These are phyloP conservation scores for Perca flavescens DNA, from an alignment of 2,113 vertebrate species.

Conservation along the genomic window DNA sequence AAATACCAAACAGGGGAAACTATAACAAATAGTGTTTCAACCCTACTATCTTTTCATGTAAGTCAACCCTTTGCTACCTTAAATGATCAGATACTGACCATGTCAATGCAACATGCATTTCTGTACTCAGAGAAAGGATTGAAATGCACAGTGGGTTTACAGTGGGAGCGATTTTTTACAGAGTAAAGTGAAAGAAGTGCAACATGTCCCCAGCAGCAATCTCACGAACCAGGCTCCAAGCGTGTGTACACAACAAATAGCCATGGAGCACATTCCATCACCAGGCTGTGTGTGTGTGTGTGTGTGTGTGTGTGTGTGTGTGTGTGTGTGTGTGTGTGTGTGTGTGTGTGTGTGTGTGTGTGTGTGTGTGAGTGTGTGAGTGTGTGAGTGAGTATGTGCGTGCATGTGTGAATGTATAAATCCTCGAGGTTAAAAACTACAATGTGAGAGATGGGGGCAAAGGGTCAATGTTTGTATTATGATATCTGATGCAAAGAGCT, in stretches of 20 bases:
- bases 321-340: constrained; percentile 8
- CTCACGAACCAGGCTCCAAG: constrained; percentile 61
- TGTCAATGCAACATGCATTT: neutral
- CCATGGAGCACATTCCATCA: constrained; percentile 58
- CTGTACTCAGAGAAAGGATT: neutral
- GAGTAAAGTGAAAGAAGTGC: constrained; percentile 30
- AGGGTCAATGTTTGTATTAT: constrained; percentile 36
- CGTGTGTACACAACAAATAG: constrained; percentile 80
- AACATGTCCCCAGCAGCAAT: constrained; percentile 50
- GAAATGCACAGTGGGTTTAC: neutral
- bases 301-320: constrained; percentile 18
- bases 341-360: constrained; percentile 2
- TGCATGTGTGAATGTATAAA: constrained; percentile 16
- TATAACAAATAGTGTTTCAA: neutral
- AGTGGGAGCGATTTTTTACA: neutral
- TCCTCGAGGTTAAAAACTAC: constrained; percentile 58
- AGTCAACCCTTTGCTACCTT: neutral
- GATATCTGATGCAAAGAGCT: constrained; percentile 42
- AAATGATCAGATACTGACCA: neutral
- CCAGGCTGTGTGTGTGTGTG: constrained; percentile 16
- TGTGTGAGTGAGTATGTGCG: constrained; percentile 6
- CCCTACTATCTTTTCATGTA: neutral
- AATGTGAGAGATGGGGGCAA: constrained; percentile 14
- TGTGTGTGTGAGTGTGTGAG: constrained; percentile 8
- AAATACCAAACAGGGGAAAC: neutral